Conservation (phyloP, 2,888 invertebrate species). For the Adela reaumurella region DNA sequence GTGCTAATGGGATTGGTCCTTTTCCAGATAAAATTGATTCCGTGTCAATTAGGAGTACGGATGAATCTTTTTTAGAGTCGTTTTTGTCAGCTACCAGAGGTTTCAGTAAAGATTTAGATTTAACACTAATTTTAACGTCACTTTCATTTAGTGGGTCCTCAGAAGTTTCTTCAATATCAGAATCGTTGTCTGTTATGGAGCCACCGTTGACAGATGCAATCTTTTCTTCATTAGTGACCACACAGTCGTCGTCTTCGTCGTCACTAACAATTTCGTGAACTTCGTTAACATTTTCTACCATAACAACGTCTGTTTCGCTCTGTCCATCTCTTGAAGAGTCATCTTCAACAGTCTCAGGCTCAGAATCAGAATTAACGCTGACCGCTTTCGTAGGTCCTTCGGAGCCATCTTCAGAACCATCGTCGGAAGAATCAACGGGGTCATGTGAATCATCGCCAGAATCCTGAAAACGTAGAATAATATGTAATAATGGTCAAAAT, state of each 20-base stretch:
- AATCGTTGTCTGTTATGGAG: conserved; percentile 26
- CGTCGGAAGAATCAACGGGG: conserved; percentile 10
- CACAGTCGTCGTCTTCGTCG: conserved; percentile 28
- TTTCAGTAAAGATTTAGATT: conserved; percentile 65
- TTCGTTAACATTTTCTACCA: conserved; percentile 14
- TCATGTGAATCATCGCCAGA: conserved; percentile 10
- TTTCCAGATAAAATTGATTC: conserved; percentile 60
- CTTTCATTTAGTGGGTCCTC: conserved; percentile 45
- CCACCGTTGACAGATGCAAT: conserved; percentile 28
- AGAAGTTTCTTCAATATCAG: conserved; percentile 58
- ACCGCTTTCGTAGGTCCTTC: conserved; percentile 13
- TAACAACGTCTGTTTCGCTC: conserved; percentile 3
- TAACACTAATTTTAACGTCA: conserved; percentile 55
- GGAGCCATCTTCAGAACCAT: conserved; percentile 8
- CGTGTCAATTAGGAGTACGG: conserved; percentile 82
- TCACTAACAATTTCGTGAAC: conserved; percentile 18
- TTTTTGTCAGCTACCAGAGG: conserved; percentile 34
- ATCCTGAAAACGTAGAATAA: conserved; percentile 5
- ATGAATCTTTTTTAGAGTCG: conserved; percentile 65
- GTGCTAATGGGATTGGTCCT: conserved; percentile 19
- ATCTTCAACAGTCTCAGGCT: conserved; percentile 14
- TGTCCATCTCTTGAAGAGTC: conserved; percentile 7
- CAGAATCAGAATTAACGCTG: conserved; percentile 18
- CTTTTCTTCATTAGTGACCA: conserved; percentile 37
- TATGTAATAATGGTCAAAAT: too few species aligned